phyloP scores from a whole-genome alignment of 1,140 invertebrate species.

The Eriocheir sinensis region DNA sequence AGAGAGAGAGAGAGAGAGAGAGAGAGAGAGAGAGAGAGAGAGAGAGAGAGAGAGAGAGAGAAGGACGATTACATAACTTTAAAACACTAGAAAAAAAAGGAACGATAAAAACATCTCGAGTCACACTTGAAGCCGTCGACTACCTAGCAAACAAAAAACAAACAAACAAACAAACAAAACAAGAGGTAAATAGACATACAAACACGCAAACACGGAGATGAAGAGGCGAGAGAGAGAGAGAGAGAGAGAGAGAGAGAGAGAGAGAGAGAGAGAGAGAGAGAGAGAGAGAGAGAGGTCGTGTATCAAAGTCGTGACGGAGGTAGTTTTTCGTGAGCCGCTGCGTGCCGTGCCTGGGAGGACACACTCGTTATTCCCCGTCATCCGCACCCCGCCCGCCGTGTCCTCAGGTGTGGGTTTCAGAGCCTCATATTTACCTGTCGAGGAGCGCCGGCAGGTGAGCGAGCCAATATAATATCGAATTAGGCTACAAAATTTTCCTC shows the following conservation, averaged over 20 bases:
- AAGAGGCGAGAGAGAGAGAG: too few relatives aligned
- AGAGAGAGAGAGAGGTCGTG: not conserved
- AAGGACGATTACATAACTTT: too few relatives aligned
- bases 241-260: too few relatives aligned
- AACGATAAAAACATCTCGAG: too few relatives aligned
- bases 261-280: not conserved
- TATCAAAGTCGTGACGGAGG: too few relatives aligned
- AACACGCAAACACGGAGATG: too few relatives aligned
- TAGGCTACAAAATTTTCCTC: not conserved
- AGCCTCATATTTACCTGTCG: slow-evolving; percentile 1
- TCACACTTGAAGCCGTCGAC: too few relatives aligned
- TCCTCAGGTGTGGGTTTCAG: not conserved
- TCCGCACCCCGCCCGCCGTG: not conserved
- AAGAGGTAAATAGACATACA: too few relatives aligned
- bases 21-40: not conserved
- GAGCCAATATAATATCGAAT: not conserved
- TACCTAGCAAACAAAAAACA: too few relatives aligned
- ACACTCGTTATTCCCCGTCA: not conserved
- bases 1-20: not conserved
- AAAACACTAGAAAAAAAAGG: too few relatives aligned
- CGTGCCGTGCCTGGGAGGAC: not conserved
- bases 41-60: not conserved
- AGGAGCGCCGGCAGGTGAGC: not conserved
- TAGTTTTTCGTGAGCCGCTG: not conserved
- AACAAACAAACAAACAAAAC: too few relatives aligned